These are phyloP conservation scores for Tenualosa ilisha DNA, from an alignment of 2,797 vertebrate species.

Conservation along the genomic window DNA sequence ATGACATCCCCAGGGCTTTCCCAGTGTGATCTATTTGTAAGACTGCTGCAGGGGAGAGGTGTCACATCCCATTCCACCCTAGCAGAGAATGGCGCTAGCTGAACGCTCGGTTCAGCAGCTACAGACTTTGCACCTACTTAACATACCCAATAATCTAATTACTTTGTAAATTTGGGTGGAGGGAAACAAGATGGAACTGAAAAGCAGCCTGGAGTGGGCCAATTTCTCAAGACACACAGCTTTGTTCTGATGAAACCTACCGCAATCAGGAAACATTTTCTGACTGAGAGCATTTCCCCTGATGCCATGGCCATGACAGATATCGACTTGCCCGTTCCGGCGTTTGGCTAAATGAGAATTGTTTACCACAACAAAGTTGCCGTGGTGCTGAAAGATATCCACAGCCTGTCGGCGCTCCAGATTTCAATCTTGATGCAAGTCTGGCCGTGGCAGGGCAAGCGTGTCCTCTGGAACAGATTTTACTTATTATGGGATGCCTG, in stretches of 20 bases:
- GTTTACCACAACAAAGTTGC: background rate
- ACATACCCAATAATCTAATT: background rate
- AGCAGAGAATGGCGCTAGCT: background rate
- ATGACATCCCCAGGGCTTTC: background rate
- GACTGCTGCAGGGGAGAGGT: background rate
- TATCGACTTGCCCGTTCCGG: background rate
- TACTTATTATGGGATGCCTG: background rate
- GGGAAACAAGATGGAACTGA: background rate
- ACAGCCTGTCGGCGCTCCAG: background rate
- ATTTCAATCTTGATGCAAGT: background rate
- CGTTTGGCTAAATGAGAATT: background rate
- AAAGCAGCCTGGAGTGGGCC: background rate
- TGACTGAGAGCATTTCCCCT: background rate
- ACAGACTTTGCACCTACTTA: background rate
- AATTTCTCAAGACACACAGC: background rate
- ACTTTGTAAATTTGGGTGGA: background rate
- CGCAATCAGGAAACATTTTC: background rate
- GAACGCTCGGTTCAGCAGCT: background rate
- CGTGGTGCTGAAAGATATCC: background rate
- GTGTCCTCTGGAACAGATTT: background rate
- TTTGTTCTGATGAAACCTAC: constrained; percentile 14
- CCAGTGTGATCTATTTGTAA: background rate
- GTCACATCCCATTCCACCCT: background rate
- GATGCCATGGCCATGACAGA: background rate
- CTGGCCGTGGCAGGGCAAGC: background rate